Percentiles rank a stretch among this genome's conserved stretches.
These are phyloP conservation scores for Prionailurus bengalensis DNA, from an alignment of 2,113 vertebrate genomes.

Conservation along the genomic window DNA sequence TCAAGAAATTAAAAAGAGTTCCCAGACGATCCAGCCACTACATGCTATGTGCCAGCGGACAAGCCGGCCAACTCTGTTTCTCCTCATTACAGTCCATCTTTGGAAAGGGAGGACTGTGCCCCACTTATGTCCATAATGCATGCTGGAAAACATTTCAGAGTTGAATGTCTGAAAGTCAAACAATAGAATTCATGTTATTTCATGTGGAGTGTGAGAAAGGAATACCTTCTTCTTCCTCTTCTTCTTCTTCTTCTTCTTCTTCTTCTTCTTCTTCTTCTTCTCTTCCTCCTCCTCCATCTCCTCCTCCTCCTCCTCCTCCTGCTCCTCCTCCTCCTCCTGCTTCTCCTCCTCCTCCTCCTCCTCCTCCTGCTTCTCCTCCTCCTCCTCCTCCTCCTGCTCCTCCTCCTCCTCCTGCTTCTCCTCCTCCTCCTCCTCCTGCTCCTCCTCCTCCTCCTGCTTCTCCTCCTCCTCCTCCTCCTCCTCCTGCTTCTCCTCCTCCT, in stretches of 20 bases:
- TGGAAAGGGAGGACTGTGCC: neutral
- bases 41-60: neutral
- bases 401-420: too few relatives aligned
- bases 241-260: too few relatives aligned
- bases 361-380: too few relatives aligned
- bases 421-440: too few relatives aligned
- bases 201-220: neutral
- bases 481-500: too few relatives aligned
- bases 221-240: neutral
- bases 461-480: too few relatives aligned
- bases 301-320: too few relatives aligned
- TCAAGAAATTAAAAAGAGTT: neutral
- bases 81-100: neutral
- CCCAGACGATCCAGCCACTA: neutral
- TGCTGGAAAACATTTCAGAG: neutral
- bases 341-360: rapidly evolving
- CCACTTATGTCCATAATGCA: neutral
- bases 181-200: neutral
- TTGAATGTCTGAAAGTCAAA: neutral
- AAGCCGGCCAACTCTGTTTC: neutral
- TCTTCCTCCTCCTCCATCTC: too few relatives aligned
- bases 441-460: too few relatives aligned
- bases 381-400: rapidly evolving
- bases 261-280: rapidly evolving
- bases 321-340: too few relatives aligned